Evolutionary conservation across 1,140 invertebrate genomes (phyloP).

Genomic region (Calycopis cecrops): DNA sequence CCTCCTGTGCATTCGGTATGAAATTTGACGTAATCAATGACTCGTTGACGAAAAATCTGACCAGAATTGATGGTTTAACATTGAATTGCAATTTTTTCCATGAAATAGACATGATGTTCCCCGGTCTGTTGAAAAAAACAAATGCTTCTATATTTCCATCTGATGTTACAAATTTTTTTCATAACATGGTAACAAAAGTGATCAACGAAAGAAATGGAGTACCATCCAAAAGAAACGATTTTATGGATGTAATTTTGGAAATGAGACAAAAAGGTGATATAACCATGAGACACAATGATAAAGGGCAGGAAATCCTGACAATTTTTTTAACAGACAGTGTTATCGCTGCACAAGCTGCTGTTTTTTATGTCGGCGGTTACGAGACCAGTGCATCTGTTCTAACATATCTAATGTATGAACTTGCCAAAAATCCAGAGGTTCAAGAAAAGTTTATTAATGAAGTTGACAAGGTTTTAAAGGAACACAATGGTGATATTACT

Average conservation of each 20-base stretch:
- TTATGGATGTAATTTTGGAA: slow-evolving; percentile 34
- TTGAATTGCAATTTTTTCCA: slow-evolving; percentile 18
- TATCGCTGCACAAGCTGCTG: slow-evolving; percentile 48
- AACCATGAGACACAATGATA: slow-evolving; percentile 1
- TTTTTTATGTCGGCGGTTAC: slow-evolving; percentile 49
- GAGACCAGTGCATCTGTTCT: slow-evolving; percentile 37
- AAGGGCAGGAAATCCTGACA: not conserved
- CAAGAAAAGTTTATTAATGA: slow-evolving; percentile 47
- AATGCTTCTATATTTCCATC: slow-evolving; percentile 24
- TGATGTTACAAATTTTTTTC: slow-evolving; percentile 23
- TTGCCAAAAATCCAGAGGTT: slow-evolving; percentile 44
- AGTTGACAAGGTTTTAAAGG: slow-evolving; percentile 44
- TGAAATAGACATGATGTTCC: slow-evolving; percentile 32
- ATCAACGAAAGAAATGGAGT: slow-evolving; percentile 17
- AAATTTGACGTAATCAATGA: slow-evolving; percentile 51
- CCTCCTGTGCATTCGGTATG: slow-evolving; percentile 74
- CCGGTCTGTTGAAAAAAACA: slow-evolving; percentile 26
- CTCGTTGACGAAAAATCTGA: slow-evolving; percentile 10
- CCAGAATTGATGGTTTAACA: slow-evolving; percentile 19
- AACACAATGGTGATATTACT: slow-evolving; percentile 45
- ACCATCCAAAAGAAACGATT: slow-evolving; percentile 22
- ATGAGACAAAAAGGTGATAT: slow-evolving; percentile 39
- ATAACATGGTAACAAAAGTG: slow-evolving; percentile 25
- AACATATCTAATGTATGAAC: slow-evolving; percentile 43
- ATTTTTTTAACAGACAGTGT: slow-evolving; percentile 36